Conservation (phyloP, 2,113 vertebrate genomes). For the Cnemophilus loriae region DNA sequence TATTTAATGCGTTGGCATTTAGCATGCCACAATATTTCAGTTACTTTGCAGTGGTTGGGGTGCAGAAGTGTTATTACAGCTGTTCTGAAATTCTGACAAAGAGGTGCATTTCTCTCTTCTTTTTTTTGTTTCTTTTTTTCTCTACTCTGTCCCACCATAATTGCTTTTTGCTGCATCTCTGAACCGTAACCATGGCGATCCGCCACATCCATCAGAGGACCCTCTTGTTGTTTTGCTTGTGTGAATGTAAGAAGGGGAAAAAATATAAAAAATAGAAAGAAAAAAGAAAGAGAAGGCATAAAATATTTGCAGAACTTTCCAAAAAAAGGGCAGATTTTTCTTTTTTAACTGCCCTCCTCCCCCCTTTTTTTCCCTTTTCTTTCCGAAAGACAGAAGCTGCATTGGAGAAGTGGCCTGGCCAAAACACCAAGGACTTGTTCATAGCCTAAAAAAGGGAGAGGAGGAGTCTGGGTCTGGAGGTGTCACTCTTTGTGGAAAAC, state of each 20-base stretch:
- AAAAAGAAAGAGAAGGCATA: slow-evolving; percentile 49
- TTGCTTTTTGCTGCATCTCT: slow-evolving; percentile 84
- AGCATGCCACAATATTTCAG: slow-evolving; percentile 80
- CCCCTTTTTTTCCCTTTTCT: not conserved
- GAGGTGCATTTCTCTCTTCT: slow-evolving; percentile 75
- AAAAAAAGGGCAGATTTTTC: slow-evolving; percentile 10
- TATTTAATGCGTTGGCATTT: slow-evolving; percentile 77
- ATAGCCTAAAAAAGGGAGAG: slow-evolving; percentile 28
- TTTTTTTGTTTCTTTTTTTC: not conserved
- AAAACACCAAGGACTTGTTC: slow-evolving; percentile 25
- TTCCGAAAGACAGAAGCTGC: slow-evolving; percentile 18
- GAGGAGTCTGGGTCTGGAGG: not conserved
- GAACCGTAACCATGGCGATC: slow-evolving; percentile 86
- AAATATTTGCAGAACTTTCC: slow-evolving; percentile 67
- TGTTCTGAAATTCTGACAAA: slow-evolving; percentile 87
- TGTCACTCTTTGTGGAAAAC: slow-evolving; percentile 21
- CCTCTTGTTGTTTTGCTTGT: slow-evolving; percentile 80
- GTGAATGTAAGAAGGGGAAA: slow-evolving; percentile 53
- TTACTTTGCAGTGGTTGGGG: slow-evolving; percentile 78
- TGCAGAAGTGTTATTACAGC: slow-evolving; percentile 84
- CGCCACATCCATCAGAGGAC: slow-evolving; percentile 79
- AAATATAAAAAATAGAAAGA: not conserved
- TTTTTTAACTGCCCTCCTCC: not conserved
- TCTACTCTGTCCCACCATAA: slow-evolving; percentile 76
- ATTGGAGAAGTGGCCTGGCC: not conserved